phyloP scores from a whole-genome alignment of 53 echinoderm and acorn worm genomes.

The Crossaster papposus region DNA sequence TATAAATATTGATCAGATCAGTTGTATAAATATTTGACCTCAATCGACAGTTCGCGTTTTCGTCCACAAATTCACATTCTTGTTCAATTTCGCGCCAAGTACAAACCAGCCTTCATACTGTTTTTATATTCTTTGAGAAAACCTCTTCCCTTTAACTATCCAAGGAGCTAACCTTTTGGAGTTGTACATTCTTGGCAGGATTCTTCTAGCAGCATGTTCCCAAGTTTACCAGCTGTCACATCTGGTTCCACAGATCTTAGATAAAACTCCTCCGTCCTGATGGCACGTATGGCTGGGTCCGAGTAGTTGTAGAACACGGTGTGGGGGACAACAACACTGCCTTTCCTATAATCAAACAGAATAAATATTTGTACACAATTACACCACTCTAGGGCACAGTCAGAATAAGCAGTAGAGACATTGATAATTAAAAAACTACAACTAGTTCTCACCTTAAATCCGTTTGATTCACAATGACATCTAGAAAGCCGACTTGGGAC shows the following conservation, averaged over 20 bases:
- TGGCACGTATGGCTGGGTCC: background rate
- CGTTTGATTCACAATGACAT: conserved; percentile 27
- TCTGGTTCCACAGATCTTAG: background rate
- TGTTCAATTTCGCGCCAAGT: too few relatives aligned
- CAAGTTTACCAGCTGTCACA: conserved; percentile 13
- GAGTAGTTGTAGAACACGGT: conserved; percentile 21
- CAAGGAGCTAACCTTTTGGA: background rate
- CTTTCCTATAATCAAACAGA: conserved; percentile 4
- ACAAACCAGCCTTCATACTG: too few relatives aligned
- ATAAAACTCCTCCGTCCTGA: background rate
- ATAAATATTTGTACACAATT: too few relatives aligned
- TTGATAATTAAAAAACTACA: background rate
- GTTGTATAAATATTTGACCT: too few relatives aligned
- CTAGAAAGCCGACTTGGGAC: background rate
- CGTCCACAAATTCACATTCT: too few relatives aligned
- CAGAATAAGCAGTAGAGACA: too few relatives aligned
- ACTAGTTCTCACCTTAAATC: conserved; percentile 22
- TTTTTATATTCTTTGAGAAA: too few relatives aligned
- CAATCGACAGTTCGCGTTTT: too few relatives aligned
- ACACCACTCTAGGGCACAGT: too few relatives aligned
- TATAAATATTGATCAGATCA: too few relatives aligned
- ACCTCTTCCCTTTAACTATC: too few relatives aligned
- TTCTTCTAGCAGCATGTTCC: background rate
- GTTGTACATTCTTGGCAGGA: background rate
- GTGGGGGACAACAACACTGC: conserved; percentile 33